phyloP scores from a whole-genome alignment of 2,888 invertebrate species.

The Acanthosepion pharaonis region DNA sequence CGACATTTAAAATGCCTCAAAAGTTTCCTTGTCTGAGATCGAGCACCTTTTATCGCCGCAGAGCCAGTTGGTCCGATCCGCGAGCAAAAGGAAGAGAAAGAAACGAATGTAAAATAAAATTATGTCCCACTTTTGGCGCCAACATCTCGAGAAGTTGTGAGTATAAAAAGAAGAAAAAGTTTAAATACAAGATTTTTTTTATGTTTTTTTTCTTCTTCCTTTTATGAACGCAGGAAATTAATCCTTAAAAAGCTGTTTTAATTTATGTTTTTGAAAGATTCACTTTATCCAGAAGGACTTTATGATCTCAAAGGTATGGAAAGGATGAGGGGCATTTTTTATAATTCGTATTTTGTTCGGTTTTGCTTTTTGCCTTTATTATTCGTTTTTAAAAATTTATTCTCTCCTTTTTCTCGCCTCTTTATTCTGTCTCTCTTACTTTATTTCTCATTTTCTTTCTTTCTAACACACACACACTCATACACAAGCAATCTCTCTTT shows the following conservation, averaged over 20 bases:
- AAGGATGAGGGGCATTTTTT: background rate
- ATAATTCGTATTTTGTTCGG: background rate
- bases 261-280: background rate
- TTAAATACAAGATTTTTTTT: background rate
- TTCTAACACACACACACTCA: too few relatives aligned
- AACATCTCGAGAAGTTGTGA: background rate
- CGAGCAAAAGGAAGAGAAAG: too few relatives aligned
- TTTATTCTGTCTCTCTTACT: background rate
- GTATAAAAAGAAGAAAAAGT: background rate
- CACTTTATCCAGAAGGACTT: background rate
- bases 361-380: background rate
- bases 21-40: too few relatives aligned
- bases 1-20: too few relatives aligned
- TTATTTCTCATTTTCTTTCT: too few relatives aligned
- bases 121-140: background rate
- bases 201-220: too few relatives aligned
- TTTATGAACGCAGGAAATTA: too few relatives aligned
- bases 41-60: too few relatives aligned
- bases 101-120: background rate
- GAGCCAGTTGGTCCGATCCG: too few relatives aligned
- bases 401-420: background rate
- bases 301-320: background rate
- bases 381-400: background rate
- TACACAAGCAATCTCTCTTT: too few relatives aligned
- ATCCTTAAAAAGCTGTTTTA: background rate